Conservation (phyloP, 2,113 vertebrate genomes). For the Brevimyrus niger region DNA sequence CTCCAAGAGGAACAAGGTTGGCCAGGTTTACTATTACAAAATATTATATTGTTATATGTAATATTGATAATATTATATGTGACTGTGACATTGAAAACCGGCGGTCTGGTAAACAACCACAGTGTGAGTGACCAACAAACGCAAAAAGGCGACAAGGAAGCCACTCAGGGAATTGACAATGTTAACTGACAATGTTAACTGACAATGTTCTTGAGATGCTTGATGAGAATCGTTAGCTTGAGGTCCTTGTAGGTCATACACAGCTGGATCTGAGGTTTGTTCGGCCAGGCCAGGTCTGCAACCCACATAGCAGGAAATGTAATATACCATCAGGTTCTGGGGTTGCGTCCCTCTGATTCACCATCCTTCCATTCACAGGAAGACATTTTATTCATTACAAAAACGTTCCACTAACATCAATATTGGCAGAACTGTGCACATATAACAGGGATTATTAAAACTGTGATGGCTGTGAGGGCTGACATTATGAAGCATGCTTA, state of each 20-base stretch:
- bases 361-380: not conserved
- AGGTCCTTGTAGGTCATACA: constrained; percentile 52
- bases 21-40: not conserved
- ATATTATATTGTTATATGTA: not conserved
- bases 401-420: not conserved
- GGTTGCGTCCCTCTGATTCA: not conserved
- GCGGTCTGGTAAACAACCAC: not conserved
- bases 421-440: not conserved
- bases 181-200: constrained; percentile 74
- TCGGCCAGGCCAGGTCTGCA: constrained; percentile 35
- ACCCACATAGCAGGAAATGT: not conserved
- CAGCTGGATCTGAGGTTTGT: constrained; percentile 67
- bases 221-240: constrained; percentile 70
- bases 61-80: not conserved
- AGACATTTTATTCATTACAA: not conserved
- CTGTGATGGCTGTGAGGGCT: not conserved
- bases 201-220: constrained; percentile 78
- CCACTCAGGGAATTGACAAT: constrained; percentile 53
- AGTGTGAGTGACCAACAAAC: not conserved
- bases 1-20: not conserved
- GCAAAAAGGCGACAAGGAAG: not conserved
- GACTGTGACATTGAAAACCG: not conserved
- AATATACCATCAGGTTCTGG: not conserved
- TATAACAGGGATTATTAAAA: not conserved
- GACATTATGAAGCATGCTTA: not conserved